Evolutionary conservation across 2,797 vertebrate species (phyloP), one percentile per base, ranked within the genome.

Genomic region (Gouania willdenowi): DNA sequence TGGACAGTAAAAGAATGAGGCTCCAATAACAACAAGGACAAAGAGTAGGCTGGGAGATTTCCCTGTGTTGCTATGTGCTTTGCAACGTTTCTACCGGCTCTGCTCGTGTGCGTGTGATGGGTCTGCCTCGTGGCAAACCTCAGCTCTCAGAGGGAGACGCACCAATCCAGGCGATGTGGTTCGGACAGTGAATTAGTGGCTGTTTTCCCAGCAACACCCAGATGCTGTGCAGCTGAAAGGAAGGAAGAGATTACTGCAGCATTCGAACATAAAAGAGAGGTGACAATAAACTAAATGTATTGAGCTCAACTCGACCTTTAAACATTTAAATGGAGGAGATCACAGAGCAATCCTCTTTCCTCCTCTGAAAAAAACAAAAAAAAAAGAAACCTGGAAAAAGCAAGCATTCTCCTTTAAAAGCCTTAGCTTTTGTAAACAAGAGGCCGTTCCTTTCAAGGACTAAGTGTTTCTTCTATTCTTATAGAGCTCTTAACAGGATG

Each of bases 381-480:
- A n/a, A n/a, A n/a, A n/a, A n/a, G n/a, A n/a, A n/a, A n/a, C n/a
- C n/a, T n/a, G n/a, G n/a, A n/a, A n/a, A n/a, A n/a, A n/a, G 23
- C 39, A 40, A 1, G 22, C 33, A 23, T 34, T 56, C 54, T 61
- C 68, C 47, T 40, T 14, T 75, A 57, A 74, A 75, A 75, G 77
- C 66, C 30, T 21, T 26, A 42, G 34, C 26, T 74, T 77, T 73
- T 54, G 59, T 77, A 67, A 75, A 80, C 75, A 77, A 62, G 62
- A 51, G 23, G 53, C 57, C 33, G 62, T 46, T 57, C 47, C 46
- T 73, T 59, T 35, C 51, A 53, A 68, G 45, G 49, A 50, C 62
- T 60, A 65, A 79, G 66, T 79, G 69, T 74, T 75, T 60, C 41
- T 70, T 32, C 10, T 66, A 75, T 73, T 81, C 71, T 74, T 53